phyloP scores from a whole-genome alignment of 2,113 vertebrate genomes.

The Epinephelus fuscoguttatus region DNA sequence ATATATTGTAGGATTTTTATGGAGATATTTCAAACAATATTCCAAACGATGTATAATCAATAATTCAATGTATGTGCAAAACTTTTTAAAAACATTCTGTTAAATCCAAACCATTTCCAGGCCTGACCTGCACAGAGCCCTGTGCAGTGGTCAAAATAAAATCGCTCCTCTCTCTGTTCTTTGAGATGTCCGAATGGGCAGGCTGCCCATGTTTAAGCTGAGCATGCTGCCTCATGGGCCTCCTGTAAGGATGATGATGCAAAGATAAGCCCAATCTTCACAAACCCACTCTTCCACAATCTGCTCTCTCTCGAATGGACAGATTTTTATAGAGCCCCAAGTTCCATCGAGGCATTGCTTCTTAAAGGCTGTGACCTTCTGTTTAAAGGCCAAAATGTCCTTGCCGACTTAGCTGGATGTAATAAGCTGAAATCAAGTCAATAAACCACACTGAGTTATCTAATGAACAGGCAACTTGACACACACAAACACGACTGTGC shows the following conservation, averaged over 20 bases:
- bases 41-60: too few species aligned
- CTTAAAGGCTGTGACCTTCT: conserved; percentile 71
- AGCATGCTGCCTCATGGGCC: not conserved
- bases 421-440: conserved; percentile 65
- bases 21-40: too few species aligned
- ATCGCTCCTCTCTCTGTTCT: not conserved
- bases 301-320: conserved; percentile 39
- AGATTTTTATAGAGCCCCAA: conserved; percentile 43
- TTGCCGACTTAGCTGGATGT: conserved; percentile 46
- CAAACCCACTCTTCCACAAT: conserved; percentile 28
- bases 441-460: conserved; percentile 53
- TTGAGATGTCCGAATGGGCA: not conserved
- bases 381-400: conserved; percentile 65
- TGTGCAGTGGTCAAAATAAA: not conserved
- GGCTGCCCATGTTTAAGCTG: not conserved
- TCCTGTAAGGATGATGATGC: conserved; percentile 36
- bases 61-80: too few species aligned
- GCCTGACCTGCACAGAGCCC: too few species aligned
- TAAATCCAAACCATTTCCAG: too few species aligned
- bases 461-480: conserved; percentile 46
- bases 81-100: too few species aligned
- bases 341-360: conserved; percentile 39
- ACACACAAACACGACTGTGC: conserved; percentile 35
- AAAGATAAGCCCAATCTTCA: conserved; percentile 43
- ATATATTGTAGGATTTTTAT: too few species aligned